Evolutionary conservation across 2,888 invertebrate species (phyloP).

Genomic region (Tenthredo amoena): DNA sequence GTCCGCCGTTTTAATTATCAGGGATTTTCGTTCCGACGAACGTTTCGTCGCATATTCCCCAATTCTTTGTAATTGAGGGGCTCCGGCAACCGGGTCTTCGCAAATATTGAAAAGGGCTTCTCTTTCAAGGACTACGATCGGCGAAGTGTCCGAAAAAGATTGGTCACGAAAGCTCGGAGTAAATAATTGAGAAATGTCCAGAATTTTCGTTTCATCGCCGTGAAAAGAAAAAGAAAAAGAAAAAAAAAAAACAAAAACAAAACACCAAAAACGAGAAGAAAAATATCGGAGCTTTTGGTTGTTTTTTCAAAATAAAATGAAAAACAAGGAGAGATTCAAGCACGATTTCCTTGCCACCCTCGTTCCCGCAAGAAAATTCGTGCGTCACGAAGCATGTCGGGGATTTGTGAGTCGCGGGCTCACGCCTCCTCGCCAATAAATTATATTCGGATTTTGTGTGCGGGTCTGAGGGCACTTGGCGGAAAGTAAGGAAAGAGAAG

Average conservation of each 20-base stretch:
- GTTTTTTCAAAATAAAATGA: background rate
- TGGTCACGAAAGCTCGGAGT: too few relatives aligned
- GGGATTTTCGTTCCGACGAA: background rate
- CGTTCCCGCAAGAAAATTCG: background rate
- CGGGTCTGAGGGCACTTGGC: background rate
- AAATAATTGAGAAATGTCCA: too few relatives aligned
- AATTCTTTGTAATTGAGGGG: background rate
- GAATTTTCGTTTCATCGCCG: too few relatives aligned
- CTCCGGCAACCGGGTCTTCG: background rate
- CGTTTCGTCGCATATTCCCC: background rate
- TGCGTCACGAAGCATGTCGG: slow-evolving; percentile 9
- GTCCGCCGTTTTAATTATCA: background rate
- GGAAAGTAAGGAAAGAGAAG: background rate
- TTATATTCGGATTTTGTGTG: slow-evolving; percentile 13
- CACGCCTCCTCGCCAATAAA: background rate
- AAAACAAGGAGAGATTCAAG: background rate
- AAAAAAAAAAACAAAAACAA: too few relatives aligned
- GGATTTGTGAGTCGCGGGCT: slow-evolving; percentile 1
- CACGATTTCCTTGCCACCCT: background rate
- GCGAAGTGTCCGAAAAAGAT: too few relatives aligned
- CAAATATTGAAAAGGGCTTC: too few relatives aligned
- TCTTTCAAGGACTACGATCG: too few relatives aligned
- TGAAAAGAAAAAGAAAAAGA: too few relatives aligned
- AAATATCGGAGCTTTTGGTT: background rate
- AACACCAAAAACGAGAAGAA: too few relatives aligned